Percentiles rank a stretch among this genome's conserved stretches.
phyloP scores from a whole-genome alignment of 1,140 invertebrate genomes.

The Diorhabda sublineata region DNA sequence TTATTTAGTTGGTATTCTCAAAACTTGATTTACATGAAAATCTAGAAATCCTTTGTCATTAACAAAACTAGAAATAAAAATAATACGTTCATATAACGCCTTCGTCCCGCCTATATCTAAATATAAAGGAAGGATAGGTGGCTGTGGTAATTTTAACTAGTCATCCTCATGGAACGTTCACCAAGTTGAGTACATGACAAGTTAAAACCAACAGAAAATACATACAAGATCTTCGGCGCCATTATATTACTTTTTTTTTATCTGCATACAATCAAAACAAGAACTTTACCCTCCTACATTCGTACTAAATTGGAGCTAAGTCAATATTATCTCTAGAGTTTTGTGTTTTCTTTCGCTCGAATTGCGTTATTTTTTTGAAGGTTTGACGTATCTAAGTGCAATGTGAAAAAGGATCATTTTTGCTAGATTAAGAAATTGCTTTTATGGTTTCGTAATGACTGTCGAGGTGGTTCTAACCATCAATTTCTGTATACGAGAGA shows the following conservation, averaged over 20 bases:
- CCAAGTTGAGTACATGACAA: background rate
- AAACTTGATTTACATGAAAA: too few species aligned
- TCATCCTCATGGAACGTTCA: too few species aligned
- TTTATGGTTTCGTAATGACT: slow-evolving; percentile 7
- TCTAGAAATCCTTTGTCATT: too few species aligned
- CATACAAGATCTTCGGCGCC: background rate
- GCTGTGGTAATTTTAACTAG: too few species aligned
- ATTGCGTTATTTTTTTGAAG: slow-evolving; percentile 9
- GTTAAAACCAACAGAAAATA: slow-evolving; percentile 3
- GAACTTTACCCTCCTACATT: slow-evolving; percentile 7
- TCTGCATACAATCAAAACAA: slow-evolving; percentile 12
- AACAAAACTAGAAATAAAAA: too few species aligned
- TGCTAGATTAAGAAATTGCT: slow-evolving; percentile 7
- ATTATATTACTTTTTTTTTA: background rate
- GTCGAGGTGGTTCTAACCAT: background rate
- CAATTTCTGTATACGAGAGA: too few species aligned
- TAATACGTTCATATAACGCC: too few species aligned
- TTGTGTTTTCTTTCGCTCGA: background rate
- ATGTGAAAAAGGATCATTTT: slow-evolving; percentile 5
- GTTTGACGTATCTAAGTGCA: background rate
- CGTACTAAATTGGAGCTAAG: background rate
- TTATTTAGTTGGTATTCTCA: too few species aligned
- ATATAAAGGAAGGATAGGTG: too few species aligned
- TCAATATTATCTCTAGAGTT: slow-evolving; percentile 5
- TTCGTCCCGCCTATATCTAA: too few species aligned